These are phyloP conservation scores for Folsomia manolachei DNA, from an alignment of 2,888 invertebrate species.

Conservation along the genomic window DNA sequence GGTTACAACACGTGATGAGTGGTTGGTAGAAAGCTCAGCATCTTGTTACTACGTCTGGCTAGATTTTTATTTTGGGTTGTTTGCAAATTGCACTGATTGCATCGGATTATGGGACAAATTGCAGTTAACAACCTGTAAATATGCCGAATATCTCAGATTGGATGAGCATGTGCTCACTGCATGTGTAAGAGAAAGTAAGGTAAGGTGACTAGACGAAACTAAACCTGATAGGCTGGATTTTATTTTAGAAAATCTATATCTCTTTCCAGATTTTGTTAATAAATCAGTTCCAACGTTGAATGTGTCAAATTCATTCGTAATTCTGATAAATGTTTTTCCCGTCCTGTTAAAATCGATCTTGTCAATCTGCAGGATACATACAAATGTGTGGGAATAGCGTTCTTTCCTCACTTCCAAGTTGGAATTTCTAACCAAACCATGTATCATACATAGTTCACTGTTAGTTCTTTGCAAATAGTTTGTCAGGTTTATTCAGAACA, in stretches of 20 bases:
- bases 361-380: neutral
- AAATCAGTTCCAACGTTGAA: neutral
- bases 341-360: neutral
- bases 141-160: no score
- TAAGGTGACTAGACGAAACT: no score
- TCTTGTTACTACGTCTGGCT: no score
- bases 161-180: no score
- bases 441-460: no score
- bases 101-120: neutral
- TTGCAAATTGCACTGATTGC: neutral
- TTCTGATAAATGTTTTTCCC: conserved; percentile 1
- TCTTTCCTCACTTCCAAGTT: neutral
- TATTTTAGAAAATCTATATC: neutral
- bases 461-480: neutral
- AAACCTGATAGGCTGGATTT: no score
- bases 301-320: conserved; percentile 2
- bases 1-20: no score
- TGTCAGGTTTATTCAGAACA: neutral
- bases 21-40: no score
- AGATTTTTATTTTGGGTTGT: neutral
- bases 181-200: no score
- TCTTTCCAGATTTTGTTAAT: neutral
- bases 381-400: no score
- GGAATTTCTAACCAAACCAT: no score
- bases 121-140: no score